These are phyloP conservation scores for Acleris literana DNA, from an alignment of 2,888 invertebrate species.

Conservation along the genomic window DNA sequence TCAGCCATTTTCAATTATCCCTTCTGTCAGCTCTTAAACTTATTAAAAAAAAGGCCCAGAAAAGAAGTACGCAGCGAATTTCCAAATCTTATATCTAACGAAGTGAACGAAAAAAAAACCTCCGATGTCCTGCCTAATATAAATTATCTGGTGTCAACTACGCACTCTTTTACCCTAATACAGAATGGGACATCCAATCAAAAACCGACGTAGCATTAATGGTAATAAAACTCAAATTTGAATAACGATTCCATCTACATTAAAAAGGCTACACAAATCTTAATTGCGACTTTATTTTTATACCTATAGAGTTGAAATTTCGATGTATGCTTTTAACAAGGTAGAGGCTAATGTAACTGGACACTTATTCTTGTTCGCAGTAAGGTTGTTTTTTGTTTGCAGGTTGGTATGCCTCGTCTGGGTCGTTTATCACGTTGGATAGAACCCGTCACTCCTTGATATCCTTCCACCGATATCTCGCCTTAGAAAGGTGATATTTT, in stretches of 20 bases:
- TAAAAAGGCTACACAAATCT: slow-evolving; percentile 2
- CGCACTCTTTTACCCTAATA: slow-evolving; percentile 48
- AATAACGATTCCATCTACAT: not conserved
- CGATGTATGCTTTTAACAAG: not conserved
- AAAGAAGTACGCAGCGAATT: slow-evolving; percentile 19
- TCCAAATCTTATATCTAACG: slow-evolving; percentile 37
- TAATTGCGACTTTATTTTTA: slow-evolving; percentile 20
- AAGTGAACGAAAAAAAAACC: slow-evolving; percentile 33
- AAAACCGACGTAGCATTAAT: not conserved
- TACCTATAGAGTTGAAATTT: slow-evolving; percentile 30
- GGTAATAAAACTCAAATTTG: slow-evolving; percentile 19
- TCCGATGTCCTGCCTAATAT: slow-evolving; percentile 49
- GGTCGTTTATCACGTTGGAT: slow-evolving; percentile 68
- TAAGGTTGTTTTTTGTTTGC: slow-evolving; percentile 39
- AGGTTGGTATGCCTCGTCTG: slow-evolving; percentile 35
- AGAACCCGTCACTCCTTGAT: slow-evolving; percentile 59
- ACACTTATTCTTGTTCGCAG: not conserved
- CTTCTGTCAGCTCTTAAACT: slow-evolving; percentile 23
- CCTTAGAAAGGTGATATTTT: slow-evolving; percentile 52
- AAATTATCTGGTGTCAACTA: slow-evolving; percentile 68
- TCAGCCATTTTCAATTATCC: slow-evolving; percentile 25
- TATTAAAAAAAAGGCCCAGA: slow-evolving; percentile 30
- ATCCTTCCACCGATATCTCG: slow-evolving; percentile 55
- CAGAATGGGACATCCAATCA: not conserved
- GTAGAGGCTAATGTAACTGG: not conserved